Evolutionary conservation across 2,888 invertebrate species (phyloP), one percentile per base, ranked within the genome.

Genomic region (Agrilus biguttatus): DNA sequence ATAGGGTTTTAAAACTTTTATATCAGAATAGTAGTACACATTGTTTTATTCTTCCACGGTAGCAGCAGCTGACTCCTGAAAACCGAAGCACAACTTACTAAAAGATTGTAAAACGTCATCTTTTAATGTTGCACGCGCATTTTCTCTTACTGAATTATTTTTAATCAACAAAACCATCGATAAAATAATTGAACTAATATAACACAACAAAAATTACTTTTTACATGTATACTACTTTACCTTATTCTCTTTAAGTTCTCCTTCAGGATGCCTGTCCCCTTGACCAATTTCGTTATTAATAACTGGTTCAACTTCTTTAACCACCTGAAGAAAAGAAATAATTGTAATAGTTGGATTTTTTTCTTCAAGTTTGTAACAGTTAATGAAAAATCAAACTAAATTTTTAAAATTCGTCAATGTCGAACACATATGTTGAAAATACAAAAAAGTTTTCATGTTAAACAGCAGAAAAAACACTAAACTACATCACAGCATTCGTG

Each of bases 11-110:
- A 47, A 48, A 49, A 47, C 41, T 44, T 46, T 40, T 44, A 41
- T 40, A 36, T 45, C 40, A 46, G 28, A 23, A 28, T 28, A 28
- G 28, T 28, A 28, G 28, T 28, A 36, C 43, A 47, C 46, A 47
- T 40, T 50, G 51, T 47, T 47, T 60, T 63, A 62, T 56, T 63
- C 62, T 51, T 60, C 63, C 45, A 55, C 58, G 38, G 50, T 44
- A 45, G 53, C 53, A 44, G 57, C 49, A 47, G 56, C 51, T 43
- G 54, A 41, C 47, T 56, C 58, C 61, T 61, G 52, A 36, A 58
- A 39, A 47, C 36, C 39, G 8, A 38, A 47, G 13, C 45, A 39
- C 42, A 40, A 40, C 40, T 47, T 13, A 13, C 36, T 28, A 14
- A 42, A 17, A 28, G 10, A 10, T 36, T 12, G 17, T 36, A 12